A percentile compares a stretch with the other conserved stretches of the same genome.
These are phyloP conservation scores for Sycon ciliatum DNA, from an alignment of 37 sponge, comb jelly and placozoan genomes.

Conservation along the genomic window DNA sequence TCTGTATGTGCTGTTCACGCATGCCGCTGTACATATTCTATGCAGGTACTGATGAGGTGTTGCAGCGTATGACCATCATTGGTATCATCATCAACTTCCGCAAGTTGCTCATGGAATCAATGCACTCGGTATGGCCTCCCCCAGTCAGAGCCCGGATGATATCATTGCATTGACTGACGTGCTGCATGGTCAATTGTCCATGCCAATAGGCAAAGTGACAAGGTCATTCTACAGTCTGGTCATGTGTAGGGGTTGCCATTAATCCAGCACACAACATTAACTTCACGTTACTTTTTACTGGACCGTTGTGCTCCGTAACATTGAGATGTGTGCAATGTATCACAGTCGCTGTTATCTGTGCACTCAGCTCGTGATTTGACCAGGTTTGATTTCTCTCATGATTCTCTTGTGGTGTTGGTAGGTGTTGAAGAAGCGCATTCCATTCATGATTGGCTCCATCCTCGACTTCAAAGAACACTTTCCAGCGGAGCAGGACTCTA, in stretches of 20 bases:
- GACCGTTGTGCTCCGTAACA: too few relatives aligned
- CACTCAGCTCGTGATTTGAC: neutral
- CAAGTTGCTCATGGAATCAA: constrained; percentile 52
- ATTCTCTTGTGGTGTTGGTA: neutral
- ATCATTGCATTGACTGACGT: too few relatives aligned
- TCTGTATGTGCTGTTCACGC: neutral
- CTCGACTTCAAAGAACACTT: constrained; percentile 55
- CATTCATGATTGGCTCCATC: constrained; percentile 67
- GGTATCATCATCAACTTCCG: constrained; percentile 74
- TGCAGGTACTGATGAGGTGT: constrained; percentile 60
- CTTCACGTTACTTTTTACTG: too few relatives aligned
- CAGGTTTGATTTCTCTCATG: neutral
- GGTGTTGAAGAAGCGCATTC: constrained; percentile 41
- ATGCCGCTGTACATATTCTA: neutral
- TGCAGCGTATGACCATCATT: constrained; percentile 53
- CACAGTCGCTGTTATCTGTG: too few relatives aligned
- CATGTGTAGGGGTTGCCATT: too few relatives aligned
- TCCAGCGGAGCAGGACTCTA: constrained; percentile 21
- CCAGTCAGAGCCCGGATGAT: too few relatives aligned
- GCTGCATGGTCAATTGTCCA: too few relatives aligned
- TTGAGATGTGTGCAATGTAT: too few relatives aligned
- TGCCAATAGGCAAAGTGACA: too few relatives aligned
- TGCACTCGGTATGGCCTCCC: constrained; percentile 43
- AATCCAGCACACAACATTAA: too few relatives aligned
- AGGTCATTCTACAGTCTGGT: too few relatives aligned